Evolutionary conservation across 2,888 invertebrate species (phyloP), one percentile per base, ranked within the genome.

Genomic region (Xylocampa areola): DNA sequence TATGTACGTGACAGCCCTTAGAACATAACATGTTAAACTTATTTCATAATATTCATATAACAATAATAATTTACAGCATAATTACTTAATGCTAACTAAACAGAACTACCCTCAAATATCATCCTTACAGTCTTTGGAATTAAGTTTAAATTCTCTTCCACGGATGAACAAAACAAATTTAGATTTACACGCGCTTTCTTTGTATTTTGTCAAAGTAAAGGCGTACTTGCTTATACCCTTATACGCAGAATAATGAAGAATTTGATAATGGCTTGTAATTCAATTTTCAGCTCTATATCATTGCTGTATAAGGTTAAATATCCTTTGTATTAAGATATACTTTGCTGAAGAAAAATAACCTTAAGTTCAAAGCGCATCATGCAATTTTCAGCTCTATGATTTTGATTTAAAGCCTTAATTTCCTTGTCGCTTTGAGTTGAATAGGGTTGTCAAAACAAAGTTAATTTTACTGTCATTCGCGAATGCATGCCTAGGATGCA

Each of bases 361-460:
- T n/a, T n/a, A n/a, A n/a, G n/a, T n/a, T n/a, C n/a, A n/a, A n/a
- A n/a, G n/a, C n/a, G n/a, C n/a, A n/a, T n/a, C 2, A 23, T 14
- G 21, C 17, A 2, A 50, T 33, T 69, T 63, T 43, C 3, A 41
- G 1, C 25, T 43, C 6, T 32, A 47, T 39, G 0, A 0, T 0
- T 1, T 3, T 0, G 0, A 0, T 0, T 4, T 8, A 52, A 16
- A 14, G 25, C 25, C 1, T 6, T 5, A 14, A 33, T 33, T 49
- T 14, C 11, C 7, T 10, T 45, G 0, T 4, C 1, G n/a, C 1
- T 7, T 25, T 8, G 2, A 4, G 8, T 14, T 25, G 0, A 35
- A 51, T 61, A 60, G 68, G 43, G 47, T 44, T 61, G 37, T 52
- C 52, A 52, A 47, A 68, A 44, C 64, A 61, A 64, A 52, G 35